Base-by-base conservation (phyloP, 1,140 invertebrate genomes). In the Drosophila repletoides region DNA sequence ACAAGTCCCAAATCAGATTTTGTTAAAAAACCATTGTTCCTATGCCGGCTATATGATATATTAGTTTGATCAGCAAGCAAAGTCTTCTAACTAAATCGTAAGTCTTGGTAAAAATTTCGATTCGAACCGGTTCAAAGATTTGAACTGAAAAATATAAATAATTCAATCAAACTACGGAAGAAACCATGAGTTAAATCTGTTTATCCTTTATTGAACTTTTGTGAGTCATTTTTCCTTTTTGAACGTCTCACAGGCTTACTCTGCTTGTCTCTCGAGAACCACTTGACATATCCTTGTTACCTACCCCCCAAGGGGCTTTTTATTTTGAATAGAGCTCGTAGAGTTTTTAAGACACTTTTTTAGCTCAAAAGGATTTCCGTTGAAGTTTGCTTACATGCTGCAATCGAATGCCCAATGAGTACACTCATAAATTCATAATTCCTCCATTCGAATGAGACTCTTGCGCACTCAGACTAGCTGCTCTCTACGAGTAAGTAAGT, bases 341-440 rank as follows among this genome's bases (percentile, higher is more conserved):
- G 5, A 1, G 40, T 5, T 31, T 29, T 15, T 52, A n/a, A 53
- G 26, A 55, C 21, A 64, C 31, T 59, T 33, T 45, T 45, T 10
- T 15, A 14, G 6, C 12, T 24, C 26, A 7, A 24, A 34, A 34
- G 51, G 45, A 56, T 46, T 72, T 72, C 69, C 65, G 69, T 33
- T 56, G 17, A 51, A 52, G 49, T 63, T 53, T 41, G 43, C 45
- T 24, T 19, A n/a, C 19, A 12, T n/a, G n/a, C n/a, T n/a, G n/a
- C n/a, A 61, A 61, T 53, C 36, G 14, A 56, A 55, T 46, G 5
- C 14, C 31, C 26, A 17, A 36, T 40, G 38, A 52, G 61, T 46
- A 45, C 48, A 38, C 53, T 74, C 56, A 49, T 49, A 74, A 63
- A 33, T 48, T 38, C 55, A 21, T 28, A 24, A 15, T 46, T 10